Evolutionary conservation across 2,888 invertebrate genomes (phyloP).

Genomic region (Tigriopus californicus): DNA sequence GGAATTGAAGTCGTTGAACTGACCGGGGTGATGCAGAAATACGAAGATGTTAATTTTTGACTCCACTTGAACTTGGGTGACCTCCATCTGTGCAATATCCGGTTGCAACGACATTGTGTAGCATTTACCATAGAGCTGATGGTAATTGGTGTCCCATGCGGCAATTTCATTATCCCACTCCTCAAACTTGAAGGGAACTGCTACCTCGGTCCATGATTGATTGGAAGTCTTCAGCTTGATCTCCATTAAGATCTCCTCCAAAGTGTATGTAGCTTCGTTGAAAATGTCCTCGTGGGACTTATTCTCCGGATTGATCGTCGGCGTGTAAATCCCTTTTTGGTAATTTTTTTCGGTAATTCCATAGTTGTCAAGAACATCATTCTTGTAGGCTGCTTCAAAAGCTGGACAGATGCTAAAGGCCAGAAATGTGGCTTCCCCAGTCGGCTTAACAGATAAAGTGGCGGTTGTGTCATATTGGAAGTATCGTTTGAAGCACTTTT

Average conservation of each 20-base stretch:
- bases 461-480: not conserved
- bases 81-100: not conserved
- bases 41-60: not conserved
- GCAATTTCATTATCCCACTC: not conserved
- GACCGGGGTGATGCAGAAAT: slow-evolving; percentile 5
- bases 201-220: not conserved
- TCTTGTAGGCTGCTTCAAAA: not conserved
- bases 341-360: not conserved
- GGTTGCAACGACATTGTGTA: not conserved
- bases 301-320: not conserved
- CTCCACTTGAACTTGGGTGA: not conserved
- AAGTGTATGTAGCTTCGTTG: not conserved
- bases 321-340: not conserved
- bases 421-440: not conserved
- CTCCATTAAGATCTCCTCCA: not conserved
- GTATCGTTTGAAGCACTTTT: not conserved
- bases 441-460: not conserved
- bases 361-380: not conserved
- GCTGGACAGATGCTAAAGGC: not conserved
- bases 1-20: not conserved
- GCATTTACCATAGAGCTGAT: not conserved
- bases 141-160: not conserved
- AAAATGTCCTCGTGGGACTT: not conserved
- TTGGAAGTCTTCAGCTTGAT: not conserved
- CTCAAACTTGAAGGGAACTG: not conserved